Conservation (phyloP, 2,113 vertebrate species). For the Cranoglanis bouderius region DNA sequence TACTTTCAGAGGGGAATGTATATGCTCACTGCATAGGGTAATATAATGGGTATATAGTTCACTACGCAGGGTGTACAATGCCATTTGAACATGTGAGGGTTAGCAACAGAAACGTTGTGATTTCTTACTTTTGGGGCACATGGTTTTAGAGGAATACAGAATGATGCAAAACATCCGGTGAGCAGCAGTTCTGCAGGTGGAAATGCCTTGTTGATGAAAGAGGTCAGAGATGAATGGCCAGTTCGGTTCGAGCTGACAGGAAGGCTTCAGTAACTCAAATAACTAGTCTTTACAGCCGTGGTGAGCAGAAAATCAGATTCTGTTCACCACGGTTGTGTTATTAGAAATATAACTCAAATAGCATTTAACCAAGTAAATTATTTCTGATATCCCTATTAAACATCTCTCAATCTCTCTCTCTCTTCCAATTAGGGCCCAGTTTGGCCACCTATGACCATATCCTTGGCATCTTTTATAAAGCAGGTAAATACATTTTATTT, state of each 20-base stretch:
- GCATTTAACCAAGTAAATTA: neutral
- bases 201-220: neutral
- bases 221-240: neutral
- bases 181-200: neutral
- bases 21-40: neutral
- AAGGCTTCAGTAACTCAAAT: neutral
- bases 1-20: neutral
- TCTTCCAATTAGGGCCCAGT: constrained; percentile 39
- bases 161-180: too few species aligned
- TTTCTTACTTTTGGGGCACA: neutral
- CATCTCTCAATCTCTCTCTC: too few species aligned
- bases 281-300: neutral
- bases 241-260: neutral
- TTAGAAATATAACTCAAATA: neutral
- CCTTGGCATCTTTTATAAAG: constrained; percentile 74
- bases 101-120: neutral
- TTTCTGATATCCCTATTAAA: neutral
- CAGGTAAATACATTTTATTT: constrained; percentile 67
- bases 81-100: neutral
- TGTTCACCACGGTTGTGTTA: neutral
- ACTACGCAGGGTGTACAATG: neutral
- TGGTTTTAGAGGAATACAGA: neutral
- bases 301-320: neutral
- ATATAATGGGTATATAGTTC: neutral
- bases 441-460: constrained; percentile 83